Base-by-base conservation (phyloP, 2,113 vertebrate genomes). In the Mastomys natalensis region DNA sequence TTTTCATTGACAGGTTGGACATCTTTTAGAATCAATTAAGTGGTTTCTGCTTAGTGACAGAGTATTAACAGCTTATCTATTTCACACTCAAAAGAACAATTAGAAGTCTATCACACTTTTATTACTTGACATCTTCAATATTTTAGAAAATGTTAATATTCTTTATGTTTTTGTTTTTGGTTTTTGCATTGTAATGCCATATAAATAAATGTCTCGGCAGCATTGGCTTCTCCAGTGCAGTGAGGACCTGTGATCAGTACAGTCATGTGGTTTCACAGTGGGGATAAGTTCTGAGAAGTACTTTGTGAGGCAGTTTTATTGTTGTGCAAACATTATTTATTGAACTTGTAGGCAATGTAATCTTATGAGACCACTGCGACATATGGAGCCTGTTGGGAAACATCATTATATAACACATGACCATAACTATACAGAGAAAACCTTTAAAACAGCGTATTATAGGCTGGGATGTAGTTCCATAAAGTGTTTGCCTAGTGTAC, bases 1-100 rank as follows among this genome's bases (percentile, higher is more conserved):
- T 78, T 78, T 89, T 78, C 55, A 48, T 62, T 48, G 73, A 78
- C 17, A 78, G 19, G 22, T 72, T 89, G 70, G 6, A 77, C 45
- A 64, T 93, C 82, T 92, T 96, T 82, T 94, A 90, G 60, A 19
- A 84, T 95, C 76, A 84, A 13, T 90, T 91, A 62, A 62, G 64
- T 86, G 48, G 40, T 89, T 93, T 89, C 58, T 58, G 48, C 26
- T 77, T 91, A 48, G 64, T 91, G 29, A n/a, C 11, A 64, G 21
- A 91, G n/a, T 92, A 84, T 81, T 82, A 19, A 72, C 17, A 92
- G 8, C 26, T 82, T 26, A 37, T 84, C n/a, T 64, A 73, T 88
- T 94, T 92, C 73, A 94, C 64, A 74, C 24, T 92, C 26, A 4
- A 66, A 91, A 89, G 22, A 93, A 85, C 15, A 93, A 62, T 90